A percentile compares a stretch with the other conserved stretches of the same genome.
These are phyloP conservation scores for Baryphthengus martii DNA, from an alignment of 2,113 vertebrate species.

Conservation along the genomic window DNA sequence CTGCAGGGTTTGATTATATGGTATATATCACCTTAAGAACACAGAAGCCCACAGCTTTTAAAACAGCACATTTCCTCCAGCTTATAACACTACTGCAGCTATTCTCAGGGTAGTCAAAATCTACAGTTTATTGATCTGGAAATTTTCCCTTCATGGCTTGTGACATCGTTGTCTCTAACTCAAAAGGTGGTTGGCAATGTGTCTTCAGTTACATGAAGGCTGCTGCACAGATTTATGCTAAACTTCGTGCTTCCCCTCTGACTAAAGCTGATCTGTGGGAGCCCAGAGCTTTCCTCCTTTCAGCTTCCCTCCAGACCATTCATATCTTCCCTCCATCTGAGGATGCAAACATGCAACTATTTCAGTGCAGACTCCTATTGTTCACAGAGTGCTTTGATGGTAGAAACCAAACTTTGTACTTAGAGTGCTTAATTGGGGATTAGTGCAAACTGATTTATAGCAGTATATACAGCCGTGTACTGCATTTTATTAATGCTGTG, in stretches of 20 bases:
- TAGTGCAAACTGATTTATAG: neutral
- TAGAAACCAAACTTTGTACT: neutral
- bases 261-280: neutral
- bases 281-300: neutral
- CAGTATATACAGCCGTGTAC: neutral
- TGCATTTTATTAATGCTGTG: neutral
- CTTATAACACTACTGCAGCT: neutral
- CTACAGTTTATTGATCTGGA: neutral
- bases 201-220: neutral
- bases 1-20: neutral
- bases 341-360: neutral
- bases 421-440: neutral
- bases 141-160: neutral
- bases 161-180: neutral
- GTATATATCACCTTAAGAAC: neutral
- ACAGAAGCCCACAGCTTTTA: neutral
- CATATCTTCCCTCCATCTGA: slow-evolving; percentile 27
- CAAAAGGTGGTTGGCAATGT: neutral
- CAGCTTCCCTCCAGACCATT: neutral
- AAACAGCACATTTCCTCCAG: neutral
- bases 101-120: neutral
- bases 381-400: slow-evolving; percentile 33
- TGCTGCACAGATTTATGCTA: neutral
- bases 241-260: neutral
- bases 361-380: neutral